A percentile compares a stretch with the other conserved stretches of the same genome.
Evolutionary conservation across 2,113 vertebrate species (phyloP).

Genomic region (Opisthocomus hoazin): DNA sequence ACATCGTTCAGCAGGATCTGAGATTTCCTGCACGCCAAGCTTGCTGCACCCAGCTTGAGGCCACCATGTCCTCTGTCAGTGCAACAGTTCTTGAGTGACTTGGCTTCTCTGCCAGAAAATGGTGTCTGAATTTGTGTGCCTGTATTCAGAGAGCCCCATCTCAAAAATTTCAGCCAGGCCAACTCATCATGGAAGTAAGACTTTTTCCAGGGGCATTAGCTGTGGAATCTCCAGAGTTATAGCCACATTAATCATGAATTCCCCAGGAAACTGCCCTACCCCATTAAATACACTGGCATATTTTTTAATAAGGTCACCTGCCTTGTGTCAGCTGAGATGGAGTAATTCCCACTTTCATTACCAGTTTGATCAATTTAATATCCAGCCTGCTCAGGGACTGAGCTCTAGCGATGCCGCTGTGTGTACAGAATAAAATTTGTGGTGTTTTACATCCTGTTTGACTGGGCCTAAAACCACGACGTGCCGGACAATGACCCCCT

Average conservation of each 20-base stretch:
- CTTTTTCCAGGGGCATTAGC: slow-evolving; percentile 47
- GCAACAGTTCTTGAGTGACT: neutral
- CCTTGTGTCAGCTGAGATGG: slow-evolving; percentile 57
- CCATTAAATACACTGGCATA: slow-evolving; percentile 67
- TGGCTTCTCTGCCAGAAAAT: neutral
- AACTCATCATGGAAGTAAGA: slow-evolving; percentile 25
- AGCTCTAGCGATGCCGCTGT: neutral
- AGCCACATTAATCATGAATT: slow-evolving; percentile 61
- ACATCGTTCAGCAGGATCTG: neutral
- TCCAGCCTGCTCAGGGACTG: slow-evolving; percentile 37
- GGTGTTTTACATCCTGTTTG: neutral
- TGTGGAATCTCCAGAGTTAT: slow-evolving; percentile 43
- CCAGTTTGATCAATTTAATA: slow-evolving; percentile 66
- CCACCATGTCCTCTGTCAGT: neutral
- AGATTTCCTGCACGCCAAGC: neutral
- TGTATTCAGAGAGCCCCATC: neutral
- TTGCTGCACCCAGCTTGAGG: neutral
- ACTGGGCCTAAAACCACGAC: neutral
- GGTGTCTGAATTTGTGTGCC: neutral
- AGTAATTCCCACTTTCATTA: slow-evolving; percentile 67
- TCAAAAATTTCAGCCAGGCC: neutral
- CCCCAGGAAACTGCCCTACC: slow-evolving; percentile 63
- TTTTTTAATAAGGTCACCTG: slow-evolving; percentile 68
- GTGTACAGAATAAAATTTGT: slow-evolving; percentile 17
- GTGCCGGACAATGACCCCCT: rapidly evolving